Conservation (phyloP, 2,888 invertebrate genomes). For the Drosophila percnosoma region DNA sequence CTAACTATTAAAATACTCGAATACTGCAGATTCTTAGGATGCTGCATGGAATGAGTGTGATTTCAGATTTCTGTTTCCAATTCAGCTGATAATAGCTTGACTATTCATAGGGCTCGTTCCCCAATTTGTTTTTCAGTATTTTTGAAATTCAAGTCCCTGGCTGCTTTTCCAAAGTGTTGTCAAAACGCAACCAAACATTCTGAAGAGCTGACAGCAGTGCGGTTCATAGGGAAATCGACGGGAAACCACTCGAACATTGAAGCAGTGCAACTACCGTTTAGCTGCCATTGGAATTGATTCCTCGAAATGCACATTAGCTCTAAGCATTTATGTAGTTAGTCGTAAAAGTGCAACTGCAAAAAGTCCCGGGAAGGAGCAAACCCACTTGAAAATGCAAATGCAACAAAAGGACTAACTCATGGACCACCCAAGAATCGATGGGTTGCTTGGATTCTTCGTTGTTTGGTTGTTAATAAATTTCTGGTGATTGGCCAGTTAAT, state of each 20-base stretch:
- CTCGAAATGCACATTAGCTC: constrained; percentile 54
- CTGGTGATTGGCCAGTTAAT: constrained; percentile 11
- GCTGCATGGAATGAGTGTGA: not conserved
- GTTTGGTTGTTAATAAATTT: constrained; percentile 40
- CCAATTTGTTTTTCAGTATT: constrained; percentile 29
- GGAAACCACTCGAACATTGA: constrained; percentile 59
- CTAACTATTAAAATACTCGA: not conserved
- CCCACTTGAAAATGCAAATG: constrained; percentile 49
- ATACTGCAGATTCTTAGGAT: not conserved
- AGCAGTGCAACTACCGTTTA: constrained; percentile 66
- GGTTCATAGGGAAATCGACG: constrained; percentile 53
- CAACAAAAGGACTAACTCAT: not conserved
- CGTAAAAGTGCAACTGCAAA: constrained; percentile 63
- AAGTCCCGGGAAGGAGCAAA: constrained; percentile 9
- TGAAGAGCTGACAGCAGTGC: constrained; percentile 38
- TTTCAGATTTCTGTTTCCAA: not conserved
- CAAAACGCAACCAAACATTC: constrained; percentile 72
- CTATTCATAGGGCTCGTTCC: not conserved
- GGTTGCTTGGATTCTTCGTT: not conserved
- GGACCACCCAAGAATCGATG: constrained; percentile 58
- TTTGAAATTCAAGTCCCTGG: constrained; percentile 40
- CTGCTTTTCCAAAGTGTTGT: constrained; percentile 42
- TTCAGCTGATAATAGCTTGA: not conserved
- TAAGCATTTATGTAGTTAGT: constrained; percentile 44
- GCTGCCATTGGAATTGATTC: constrained; percentile 42